phyloP scores from a whole-genome alignment of 92 coral and sea anemone genomes.

The Porites lobata region DNA sequence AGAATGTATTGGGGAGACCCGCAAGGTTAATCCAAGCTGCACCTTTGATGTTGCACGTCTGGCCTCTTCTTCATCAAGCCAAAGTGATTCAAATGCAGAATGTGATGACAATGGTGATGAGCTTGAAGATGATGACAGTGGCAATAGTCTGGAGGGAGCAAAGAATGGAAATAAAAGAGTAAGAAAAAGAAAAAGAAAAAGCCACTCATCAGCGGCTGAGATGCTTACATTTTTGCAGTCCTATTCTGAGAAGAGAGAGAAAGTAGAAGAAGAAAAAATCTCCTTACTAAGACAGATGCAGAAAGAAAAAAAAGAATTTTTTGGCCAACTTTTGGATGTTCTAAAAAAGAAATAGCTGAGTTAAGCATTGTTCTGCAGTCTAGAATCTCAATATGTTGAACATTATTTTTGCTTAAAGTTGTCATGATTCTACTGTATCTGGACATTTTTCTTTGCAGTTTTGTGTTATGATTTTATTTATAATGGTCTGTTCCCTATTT shows the following conservation, averaged over 20 bases:
- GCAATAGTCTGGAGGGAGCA: neutral
- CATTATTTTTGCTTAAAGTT: neutral
- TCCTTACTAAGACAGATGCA: slow-evolving; percentile 31
- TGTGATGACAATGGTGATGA: slow-evolving; percentile 26
- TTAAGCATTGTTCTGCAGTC: slow-evolving; percentile 6
- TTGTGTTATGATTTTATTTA: slow-evolving; percentile 24
- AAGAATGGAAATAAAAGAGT: neutral
- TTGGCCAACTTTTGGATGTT: slow-evolving; percentile 26
- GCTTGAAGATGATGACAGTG: slow-evolving; percentile 9
- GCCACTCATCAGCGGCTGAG: slow-evolving; percentile 47
- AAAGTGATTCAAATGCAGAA: slow-evolving; percentile 2
- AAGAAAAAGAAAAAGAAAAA: slow-evolving; percentile 40
- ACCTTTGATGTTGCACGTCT: slow-evolving; percentile 23
- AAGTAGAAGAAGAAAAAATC: slow-evolving; percentile 37
- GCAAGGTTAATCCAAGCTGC: slow-evolving; percentile 21
- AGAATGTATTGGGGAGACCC: slow-evolving; percentile 28
- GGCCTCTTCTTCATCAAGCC: neutral
- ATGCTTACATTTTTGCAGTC: slow-evolving; percentile 40
- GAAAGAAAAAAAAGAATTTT: slow-evolving; percentile 43
- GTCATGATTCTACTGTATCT: slow-evolving; percentile 15
- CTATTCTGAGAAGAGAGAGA: slow-evolving; percentile 36
- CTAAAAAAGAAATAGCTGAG: slow-evolving; percentile 31
- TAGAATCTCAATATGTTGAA: neutral
- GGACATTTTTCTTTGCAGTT: slow-evolving; percentile 18
- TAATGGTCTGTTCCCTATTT: slow-evolving; percentile 19